These are phyloP conservation scores for Pogonocherus hispidulus DNA, from an alignment of 2,888 invertebrate genomes.

Conservation along the genomic window DNA sequence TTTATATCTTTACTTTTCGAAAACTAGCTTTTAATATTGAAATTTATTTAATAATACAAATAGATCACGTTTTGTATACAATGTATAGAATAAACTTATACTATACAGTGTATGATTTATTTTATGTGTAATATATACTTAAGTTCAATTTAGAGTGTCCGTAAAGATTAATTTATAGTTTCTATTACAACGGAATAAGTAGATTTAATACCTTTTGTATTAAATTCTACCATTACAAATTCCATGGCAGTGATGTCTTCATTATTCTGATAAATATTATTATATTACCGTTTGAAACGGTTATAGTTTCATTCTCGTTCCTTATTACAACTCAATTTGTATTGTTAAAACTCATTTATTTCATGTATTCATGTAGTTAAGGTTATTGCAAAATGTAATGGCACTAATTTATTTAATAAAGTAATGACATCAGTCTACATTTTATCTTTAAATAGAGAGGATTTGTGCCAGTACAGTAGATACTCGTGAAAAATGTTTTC, in stretches of 20 bases:
- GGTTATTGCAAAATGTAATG: constrained; percentile 42
- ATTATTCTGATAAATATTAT: constrained; percentile 19
- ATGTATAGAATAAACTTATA: too few species aligned
- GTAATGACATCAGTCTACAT: constrained; percentile 43
- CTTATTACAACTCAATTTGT: constrained; percentile 39
- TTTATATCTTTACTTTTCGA: too few species aligned
- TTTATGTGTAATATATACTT: background rate
- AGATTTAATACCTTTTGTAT: background rate
- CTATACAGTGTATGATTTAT: background rate
- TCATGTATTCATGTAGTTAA: constrained; percentile 36
- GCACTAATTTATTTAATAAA: constrained; percentile 48
- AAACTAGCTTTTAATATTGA: too few species aligned
- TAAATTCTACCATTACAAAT: constrained; percentile 6
- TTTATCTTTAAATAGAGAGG: constrained; percentile 17
- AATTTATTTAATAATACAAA: too few species aligned
- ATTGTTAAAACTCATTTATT: constrained; percentile 39
- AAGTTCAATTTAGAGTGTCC: background rate
- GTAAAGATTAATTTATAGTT: background rate
- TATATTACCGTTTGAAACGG: constrained; percentile 17
- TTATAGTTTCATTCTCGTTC: constrained; percentile 33
- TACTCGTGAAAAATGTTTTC: too few species aligned
- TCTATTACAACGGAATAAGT: background rate
- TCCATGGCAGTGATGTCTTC: constrained; percentile 7
- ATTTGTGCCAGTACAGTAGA: too few species aligned
- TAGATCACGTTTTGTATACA: too few species aligned